These are phyloP conservation scores for Drosophila teissieri DNA, from an alignment of 1,140 invertebrate genomes.

Conservation along the genomic window DNA sequence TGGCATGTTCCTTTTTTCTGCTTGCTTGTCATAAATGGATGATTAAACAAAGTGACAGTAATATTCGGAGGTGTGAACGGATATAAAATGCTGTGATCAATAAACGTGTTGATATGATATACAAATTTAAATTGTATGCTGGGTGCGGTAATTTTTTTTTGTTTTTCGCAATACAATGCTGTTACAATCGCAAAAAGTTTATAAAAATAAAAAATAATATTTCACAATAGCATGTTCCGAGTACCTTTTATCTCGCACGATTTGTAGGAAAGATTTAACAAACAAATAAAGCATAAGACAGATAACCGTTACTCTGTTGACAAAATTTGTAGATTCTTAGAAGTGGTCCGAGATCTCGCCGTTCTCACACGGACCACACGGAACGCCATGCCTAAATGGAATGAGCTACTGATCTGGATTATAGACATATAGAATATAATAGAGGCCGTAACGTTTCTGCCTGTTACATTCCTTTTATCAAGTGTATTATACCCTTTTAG, in stretches of 20 bases:
- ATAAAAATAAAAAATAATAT: neutral
- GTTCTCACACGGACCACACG: too few relatives aligned
- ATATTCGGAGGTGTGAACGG: constrained; percentile 2
- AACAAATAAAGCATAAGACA: neutral
- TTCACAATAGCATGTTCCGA: too few relatives aligned
- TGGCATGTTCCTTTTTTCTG: neutral
- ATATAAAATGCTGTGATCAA: neutral
- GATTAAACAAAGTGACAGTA: constrained; percentile 14
- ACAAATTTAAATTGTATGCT: neutral
- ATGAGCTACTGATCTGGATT: too few relatives aligned
- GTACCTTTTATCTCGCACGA: too few relatives aligned
- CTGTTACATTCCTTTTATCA: too few relatives aligned
- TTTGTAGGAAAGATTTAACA: too few relatives aligned
- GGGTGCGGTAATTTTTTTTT: neutral
- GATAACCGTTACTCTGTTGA: neutral
- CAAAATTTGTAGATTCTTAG: neutral
- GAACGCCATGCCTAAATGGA: too few relatives aligned
- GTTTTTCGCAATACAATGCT: too few relatives aligned
- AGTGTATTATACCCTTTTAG: too few relatives aligned
- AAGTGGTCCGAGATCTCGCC: too few relatives aligned
- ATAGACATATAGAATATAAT: too few relatives aligned
- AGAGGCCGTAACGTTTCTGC: too few relatives aligned
- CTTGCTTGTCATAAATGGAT: constrained; percentile 17
- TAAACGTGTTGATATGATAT: neutral
- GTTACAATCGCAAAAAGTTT: neutral